Conservation (phyloP, 2,797 vertebrate genomes). For the Limnodromus scolopaceus region DNA sequence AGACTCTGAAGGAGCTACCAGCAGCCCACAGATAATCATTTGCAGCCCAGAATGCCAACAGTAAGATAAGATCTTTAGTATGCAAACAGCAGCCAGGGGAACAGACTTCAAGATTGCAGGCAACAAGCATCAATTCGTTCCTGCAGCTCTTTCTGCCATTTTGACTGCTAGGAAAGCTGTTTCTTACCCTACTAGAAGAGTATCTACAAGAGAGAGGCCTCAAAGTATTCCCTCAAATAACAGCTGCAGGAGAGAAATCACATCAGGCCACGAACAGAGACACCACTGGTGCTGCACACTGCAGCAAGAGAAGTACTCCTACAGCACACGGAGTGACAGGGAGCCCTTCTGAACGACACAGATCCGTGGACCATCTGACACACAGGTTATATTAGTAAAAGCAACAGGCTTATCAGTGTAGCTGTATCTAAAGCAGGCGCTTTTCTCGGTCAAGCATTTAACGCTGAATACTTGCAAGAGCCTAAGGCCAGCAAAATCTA, state of each 20-base stretch:
- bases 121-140: neutral
- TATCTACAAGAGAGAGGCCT: neutral
- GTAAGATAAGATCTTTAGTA: neutral
- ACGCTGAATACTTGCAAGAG: neutral
- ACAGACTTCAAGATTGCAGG: neutral
- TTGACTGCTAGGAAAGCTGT: neutral
- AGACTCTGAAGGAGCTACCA: neutral
- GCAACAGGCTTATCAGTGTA: neutral
- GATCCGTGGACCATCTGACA: accelerated
- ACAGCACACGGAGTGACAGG: neutral
- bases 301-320: neutral
- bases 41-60: neutral
- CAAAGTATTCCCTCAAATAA: neutral
- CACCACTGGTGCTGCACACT: too few relatives aligned
- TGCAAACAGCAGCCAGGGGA: neutral
- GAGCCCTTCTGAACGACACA: accelerated
- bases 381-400: neutral
- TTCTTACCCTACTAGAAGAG: neutral
- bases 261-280: accelerated
- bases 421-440: neutral
- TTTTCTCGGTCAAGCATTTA: neutral
- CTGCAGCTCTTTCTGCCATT: neutral
- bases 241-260: neutral
- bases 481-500: neutral
- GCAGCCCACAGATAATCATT: accelerated